Percentiles rank a stretch among this genome's conserved stretches.
Conservation (phyloP, 2,888 invertebrate genomes). For the Operophtera brumata region DNA sequence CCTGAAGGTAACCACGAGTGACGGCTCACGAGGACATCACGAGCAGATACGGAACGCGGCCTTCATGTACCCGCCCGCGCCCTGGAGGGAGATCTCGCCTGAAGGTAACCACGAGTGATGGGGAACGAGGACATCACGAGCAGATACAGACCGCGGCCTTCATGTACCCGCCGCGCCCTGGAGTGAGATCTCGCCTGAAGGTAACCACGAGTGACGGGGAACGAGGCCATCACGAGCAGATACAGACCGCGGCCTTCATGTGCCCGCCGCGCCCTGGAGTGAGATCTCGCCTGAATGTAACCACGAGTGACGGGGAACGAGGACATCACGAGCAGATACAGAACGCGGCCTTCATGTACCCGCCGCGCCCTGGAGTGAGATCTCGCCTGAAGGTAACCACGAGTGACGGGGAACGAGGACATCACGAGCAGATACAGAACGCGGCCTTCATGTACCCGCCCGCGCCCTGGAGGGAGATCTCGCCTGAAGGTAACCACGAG, state of each 20-base stretch:
- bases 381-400: too few relatives aligned
- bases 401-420: conserved; percentile 99
- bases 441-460: conserved; percentile 99
- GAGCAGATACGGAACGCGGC: conserved; percentile 99
- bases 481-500: conserved; percentile 73
- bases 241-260: conserved; percentile 99
- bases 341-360: too few relatives aligned
- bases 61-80: conserved; percentile 99
- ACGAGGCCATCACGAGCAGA: conserved; percentile 99
- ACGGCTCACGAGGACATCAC: conserved; percentile 99
- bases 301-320: neutral
- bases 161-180: too few relatives aligned
- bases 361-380: too few relatives aligned
- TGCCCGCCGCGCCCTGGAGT: conserved; percentile 98
- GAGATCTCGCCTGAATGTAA: conserved; percentile 87
- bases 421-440: conserved; percentile 99
- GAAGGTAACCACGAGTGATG: conserved; percentile 46
- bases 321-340: too few relatives aligned
- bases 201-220: too few relatives aligned
- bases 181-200: too few relatives aligned
- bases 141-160: too few relatives aligned
- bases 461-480: conserved; percentile 98
- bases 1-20: too few relatives aligned
- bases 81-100: conserved; percentile 96
- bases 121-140: too few relatives aligned